phyloP scores from a whole-genome alignment of 2,888 invertebrate genomes.

The Watsonalla cultraria region DNA sequence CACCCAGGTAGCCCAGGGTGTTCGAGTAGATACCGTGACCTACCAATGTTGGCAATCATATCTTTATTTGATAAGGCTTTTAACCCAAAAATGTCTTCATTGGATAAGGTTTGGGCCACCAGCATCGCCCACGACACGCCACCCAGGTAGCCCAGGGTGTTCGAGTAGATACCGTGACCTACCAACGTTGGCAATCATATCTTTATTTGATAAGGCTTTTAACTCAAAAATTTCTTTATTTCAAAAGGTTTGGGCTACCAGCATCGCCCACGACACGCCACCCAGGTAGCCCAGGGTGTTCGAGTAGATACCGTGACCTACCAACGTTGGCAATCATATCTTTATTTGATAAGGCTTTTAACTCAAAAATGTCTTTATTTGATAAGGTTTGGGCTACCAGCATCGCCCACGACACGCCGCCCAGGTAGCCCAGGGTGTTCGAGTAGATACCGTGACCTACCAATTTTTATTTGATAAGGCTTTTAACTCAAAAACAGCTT shows the following conservation, averaged over 20 bases:
- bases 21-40: constrained; percentile 99
- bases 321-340: too few species aligned
- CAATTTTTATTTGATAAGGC: too few species aligned
- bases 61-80: too few species aligned
- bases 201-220: too few species aligned
- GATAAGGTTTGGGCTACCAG: constrained; percentile 97
- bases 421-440: constrained; percentile 97
- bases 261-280: constrained; percentile 96
- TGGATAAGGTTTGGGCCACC: constrained; percentile 97
- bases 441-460: constrained; percentile 97
- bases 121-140: constrained; percentile 99
- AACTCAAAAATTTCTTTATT: too few species aligned
- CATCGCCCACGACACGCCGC: constrained; percentile 99
- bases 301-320: constrained; percentile 97
- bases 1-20: constrained; percentile 97
- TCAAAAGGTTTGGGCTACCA: constrained; percentile 98
- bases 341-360: too few species aligned
- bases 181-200: constrained; percentile 23
- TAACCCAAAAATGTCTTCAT: too few species aligned
- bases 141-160: constrained; percentile 97
- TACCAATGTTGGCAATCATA: constrained; percentile 46
- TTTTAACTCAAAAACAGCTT: too few species aligned
- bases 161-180: constrained; percentile 98
- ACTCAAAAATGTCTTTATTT: too few species aligned
- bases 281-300: constrained; percentile 98